A percentile compares a stretch with the other conserved stretches of the same genome.
Evolutionary conservation across 1,140 invertebrate genomes (phyloP).

Genomic region (Sminthurides bifidus): DNA sequence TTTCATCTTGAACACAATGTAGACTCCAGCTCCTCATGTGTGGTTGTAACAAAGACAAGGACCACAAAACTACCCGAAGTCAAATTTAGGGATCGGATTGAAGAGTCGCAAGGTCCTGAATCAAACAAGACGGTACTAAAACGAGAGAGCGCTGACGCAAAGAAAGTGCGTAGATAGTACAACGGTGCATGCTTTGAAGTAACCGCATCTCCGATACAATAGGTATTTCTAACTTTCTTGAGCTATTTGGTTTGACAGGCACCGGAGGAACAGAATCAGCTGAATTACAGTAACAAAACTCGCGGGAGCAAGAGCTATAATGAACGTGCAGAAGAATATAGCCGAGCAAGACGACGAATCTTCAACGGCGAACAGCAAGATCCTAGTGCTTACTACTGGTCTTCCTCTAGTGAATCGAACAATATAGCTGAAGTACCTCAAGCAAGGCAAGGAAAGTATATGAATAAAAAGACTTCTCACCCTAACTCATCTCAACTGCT

Average conservation of each 20-base stretch:
- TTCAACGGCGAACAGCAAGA: constrained; percentile 44
- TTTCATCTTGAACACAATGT: constrained; percentile 91
- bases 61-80: constrained; percentile 14
- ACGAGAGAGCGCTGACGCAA: neutral
- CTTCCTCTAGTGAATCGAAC: constrained; percentile 4
- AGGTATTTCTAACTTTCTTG: neutral
- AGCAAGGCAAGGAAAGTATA: neutral
- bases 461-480: constrained; percentile 1
- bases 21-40: constrained; percentile 68
- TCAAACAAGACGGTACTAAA: constrained; percentile 5
- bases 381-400: neutral
- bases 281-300: constrained; percentile 46
- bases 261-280: constrained; percentile 24
- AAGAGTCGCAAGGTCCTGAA: constrained; percentile 7
- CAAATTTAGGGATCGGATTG: constrained; percentile 13
- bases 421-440: constrained; percentile 10
- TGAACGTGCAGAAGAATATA: constrained; percentile 77
- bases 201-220: neutral
- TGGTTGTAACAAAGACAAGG: constrained; percentile 58
- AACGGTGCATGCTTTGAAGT: neutral
- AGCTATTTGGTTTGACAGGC: neutral
- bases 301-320: constrained; percentile 64
- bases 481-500: constrained; percentile 33
- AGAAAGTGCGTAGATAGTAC: neutral
- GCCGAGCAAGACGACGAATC: constrained; percentile 64